Evolutionary conservation across 2,113 vertebrate genomes (phyloP).

Genomic region (Pteronura brasiliensis): DNA sequence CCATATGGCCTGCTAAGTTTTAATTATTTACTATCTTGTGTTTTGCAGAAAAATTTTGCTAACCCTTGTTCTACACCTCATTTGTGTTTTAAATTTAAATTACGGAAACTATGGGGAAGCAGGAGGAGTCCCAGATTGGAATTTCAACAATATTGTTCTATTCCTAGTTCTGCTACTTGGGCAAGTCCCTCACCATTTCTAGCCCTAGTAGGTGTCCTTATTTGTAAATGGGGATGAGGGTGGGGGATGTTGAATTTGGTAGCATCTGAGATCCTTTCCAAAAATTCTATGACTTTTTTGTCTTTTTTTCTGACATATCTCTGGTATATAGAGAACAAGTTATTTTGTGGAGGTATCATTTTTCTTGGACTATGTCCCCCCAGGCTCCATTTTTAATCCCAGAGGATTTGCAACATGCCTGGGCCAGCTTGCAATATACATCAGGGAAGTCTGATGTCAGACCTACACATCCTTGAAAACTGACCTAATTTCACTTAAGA

Average conservation of each 20-base stretch:
- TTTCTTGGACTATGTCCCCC: background rate
- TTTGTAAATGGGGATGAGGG: background rate
- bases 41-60: background rate
- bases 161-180: background rate
- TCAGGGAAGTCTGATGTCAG: background rate
- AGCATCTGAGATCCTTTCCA: background rate
- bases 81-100: slow-evolving; percentile 16
- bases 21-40: background rate
- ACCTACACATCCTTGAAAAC: background rate
- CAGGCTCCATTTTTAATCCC: background rate
- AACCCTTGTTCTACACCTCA: background rate
- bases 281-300: background rate
- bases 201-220: background rate
- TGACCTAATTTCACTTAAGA: background rate
- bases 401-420: background rate
- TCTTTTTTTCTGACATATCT: background rate
- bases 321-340: background rate
- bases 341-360: background rate
- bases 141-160: background rate
- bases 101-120: background rate
- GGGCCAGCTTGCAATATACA: background rate
- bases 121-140: background rate
- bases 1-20: background rate
- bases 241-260: background rate
- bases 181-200: background rate